phyloP scores from a whole-genome alignment of 2,113 vertebrate genomes.

The Stigmatopora argus region DNA sequence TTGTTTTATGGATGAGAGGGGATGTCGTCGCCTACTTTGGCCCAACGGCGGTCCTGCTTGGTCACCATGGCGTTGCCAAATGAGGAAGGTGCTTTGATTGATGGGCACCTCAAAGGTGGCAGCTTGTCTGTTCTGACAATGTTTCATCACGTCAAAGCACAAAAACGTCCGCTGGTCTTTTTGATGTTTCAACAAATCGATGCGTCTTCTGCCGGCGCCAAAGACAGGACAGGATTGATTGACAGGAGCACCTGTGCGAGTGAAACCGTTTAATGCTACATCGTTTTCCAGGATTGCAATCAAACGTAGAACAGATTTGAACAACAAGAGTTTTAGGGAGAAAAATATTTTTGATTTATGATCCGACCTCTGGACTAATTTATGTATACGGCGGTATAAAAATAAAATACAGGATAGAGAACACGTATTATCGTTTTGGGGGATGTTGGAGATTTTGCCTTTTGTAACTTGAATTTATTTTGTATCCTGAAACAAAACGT shows the following conservation, averaged over 20 bases:
- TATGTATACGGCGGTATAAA: no score
- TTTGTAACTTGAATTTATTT: no score
- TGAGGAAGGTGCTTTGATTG: background rate
- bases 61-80: constrained; percentile 26
- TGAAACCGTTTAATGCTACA: background rate
- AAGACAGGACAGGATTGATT: constrained; percentile 13
- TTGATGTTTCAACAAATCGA: background rate
- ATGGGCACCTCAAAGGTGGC: background rate
- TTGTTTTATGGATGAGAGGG: constrained; percentile 57
- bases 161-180: background rate
- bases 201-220: background rate
- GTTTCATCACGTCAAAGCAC: background rate
- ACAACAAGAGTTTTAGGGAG: background rate
- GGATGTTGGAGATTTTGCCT: no score
- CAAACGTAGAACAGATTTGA: background rate
- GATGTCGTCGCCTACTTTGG: constrained; percentile 24
- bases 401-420: no score
- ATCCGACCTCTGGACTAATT: no score
- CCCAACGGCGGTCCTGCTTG: constrained; percentile 26
- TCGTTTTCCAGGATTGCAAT: background rate
- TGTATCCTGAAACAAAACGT: no score
- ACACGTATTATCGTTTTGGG: no score
- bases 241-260: constrained; percentile 30
- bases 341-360: no score
- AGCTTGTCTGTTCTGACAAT: background rate